Evolutionary conservation across 1,140 invertebrate species (phyloP), one percentile per base, ranked within the genome.

Genomic region (Aleiodes sp.): DNA sequence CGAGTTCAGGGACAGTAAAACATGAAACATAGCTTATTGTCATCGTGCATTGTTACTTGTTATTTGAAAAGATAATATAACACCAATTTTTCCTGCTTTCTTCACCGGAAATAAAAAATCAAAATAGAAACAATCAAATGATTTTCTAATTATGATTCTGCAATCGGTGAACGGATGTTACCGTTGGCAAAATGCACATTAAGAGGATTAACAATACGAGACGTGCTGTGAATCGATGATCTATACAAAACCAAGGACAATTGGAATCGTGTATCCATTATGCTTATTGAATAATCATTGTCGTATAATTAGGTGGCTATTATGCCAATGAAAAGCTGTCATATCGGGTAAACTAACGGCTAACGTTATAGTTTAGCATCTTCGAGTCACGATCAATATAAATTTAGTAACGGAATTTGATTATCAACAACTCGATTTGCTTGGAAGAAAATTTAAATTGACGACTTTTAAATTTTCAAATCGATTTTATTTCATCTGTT

Each of bases 241-340:
- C 56, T 12, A 59, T n/a, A 31, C 56, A 26, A 6, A 7, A 59
- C 28, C 56, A 59, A 59, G 56, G 56, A 59, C 56, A 59, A 59
- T 59, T 59, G 56, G 6, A 9, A 28, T 59, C 28, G 24, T 31
- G 56, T 59, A 59, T 29, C n/a, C 46, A 59, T 29, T 59, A 59
- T 59, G 56, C n/a, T 59, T 59, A 59, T 59, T 59, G 56, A 59
- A 59, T 59, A 59, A 59, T 59, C 56, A 26, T 59, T 59, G 14
- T 12, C 4, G 28, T 59, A 59, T 59, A 59, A 52, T 52, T 12
- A 52, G 26, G 46, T 24, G 46, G n/a, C 9, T 52, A 10, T 16
- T 52, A 52, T 21, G 21, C 14, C 26, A n/a, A n/a, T 52, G 46
- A 7, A 16, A 52, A 52, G 21, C 16, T 19, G 21, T 24, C 9